Base-by-base conservation (phyloP, 2,797 vertebrate genomes). In the Eremophila alpestris region DNA sequence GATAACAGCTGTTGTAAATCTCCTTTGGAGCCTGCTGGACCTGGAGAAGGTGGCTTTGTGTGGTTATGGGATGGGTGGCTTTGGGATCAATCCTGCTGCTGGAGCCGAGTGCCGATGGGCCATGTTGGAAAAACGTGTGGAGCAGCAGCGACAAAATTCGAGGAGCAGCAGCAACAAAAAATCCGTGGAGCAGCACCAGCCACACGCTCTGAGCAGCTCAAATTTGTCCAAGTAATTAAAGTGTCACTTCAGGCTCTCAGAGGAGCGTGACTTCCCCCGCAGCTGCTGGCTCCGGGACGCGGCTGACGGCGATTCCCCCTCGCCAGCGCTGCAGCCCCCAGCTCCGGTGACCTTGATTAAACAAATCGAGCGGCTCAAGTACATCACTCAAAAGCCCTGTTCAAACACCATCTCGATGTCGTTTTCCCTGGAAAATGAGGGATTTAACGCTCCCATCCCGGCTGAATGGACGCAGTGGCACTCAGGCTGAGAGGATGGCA, bases 361-460 rank as follows among this genome's bases (percentile, higher is more conserved):
- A 88, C 93, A 95, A 96, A 95, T 81, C 15, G 13, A 78, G 70
- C 36, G 12, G 86, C 56, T 94, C 84, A 41, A 94, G 90, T 75
- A 68, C 49, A 16, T 81, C 27, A 94, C 93, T 91, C 56, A 38
- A 63, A 94, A 92, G 83, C 87, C 87, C 92, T 94, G 91, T 74
- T 96, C 94, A 87, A 95, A 94, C 94, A 93, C 20, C 62, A 75
- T 84, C 92, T 84, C 32, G 84, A 90, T 91, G 83, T 2, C 7
- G 62, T 76, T 90, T 88, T 90, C 88, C 92, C 82, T 70, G 84
- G 74, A 75, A 96, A 96, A 95, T 76, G 62, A 78, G 40, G 94
- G 88, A 96, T 97, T 95, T 94, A 95, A 94, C 10, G 90, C 95
- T 97, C 71, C 79, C 69, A 23, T 81, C 80, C 64, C 46, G 21